A percentile compares a stretch with the other conserved stretches of the same genome.
Evolutionary conservation across 1,140 invertebrate species (phyloP).

Genomic region (Drosophila saltans): DNA sequence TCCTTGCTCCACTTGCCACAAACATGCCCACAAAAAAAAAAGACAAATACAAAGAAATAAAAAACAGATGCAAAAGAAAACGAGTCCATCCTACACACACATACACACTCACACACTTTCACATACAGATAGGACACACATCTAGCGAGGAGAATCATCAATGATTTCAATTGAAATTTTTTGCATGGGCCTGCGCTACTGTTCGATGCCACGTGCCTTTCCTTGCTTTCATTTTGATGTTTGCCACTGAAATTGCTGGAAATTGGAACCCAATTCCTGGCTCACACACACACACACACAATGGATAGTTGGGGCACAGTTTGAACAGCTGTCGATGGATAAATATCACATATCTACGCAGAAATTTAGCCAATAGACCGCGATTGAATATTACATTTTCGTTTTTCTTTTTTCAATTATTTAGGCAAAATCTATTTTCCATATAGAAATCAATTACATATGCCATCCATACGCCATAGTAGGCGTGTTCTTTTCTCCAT

Average conservation of each 20-base stretch:
- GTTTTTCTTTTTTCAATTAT: not conserved
- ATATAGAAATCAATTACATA: not conserved
- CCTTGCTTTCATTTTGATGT: conserved; percentile 52
- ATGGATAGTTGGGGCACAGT: conserved; percentile 49
- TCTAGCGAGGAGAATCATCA: conserved; percentile 58
- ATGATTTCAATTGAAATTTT: conserved; percentile 79
- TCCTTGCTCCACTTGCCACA: conserved; percentile 55
- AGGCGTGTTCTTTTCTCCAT: not conserved
- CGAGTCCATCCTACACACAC: not conserved
- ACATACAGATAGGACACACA: not conserved
- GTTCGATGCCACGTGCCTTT: conserved; percentile 14
- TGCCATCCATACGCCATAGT: not conserved
- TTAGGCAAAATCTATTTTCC: not conserved
- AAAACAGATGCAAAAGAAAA: conserved; percentile 47
- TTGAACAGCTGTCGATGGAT: conserved; percentile 50
- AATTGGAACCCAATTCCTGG: conserved; percentile 63
- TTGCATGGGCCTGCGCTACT: conserved; percentile 42
- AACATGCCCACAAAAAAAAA: conserved; percentile 54
- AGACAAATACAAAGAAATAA: conserved; percentile 7
- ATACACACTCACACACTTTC: not conserved
- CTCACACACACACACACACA: conserved; percentile 60
- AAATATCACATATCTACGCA: conserved; percentile 35
- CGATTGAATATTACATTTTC: conserved; percentile 19
- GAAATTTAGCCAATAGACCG: conserved; percentile 54
- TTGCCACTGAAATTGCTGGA: conserved; percentile 57